phyloP scores from a whole-genome alignment of 2,797 vertebrate genomes.

The Danio choprae region DNA sequence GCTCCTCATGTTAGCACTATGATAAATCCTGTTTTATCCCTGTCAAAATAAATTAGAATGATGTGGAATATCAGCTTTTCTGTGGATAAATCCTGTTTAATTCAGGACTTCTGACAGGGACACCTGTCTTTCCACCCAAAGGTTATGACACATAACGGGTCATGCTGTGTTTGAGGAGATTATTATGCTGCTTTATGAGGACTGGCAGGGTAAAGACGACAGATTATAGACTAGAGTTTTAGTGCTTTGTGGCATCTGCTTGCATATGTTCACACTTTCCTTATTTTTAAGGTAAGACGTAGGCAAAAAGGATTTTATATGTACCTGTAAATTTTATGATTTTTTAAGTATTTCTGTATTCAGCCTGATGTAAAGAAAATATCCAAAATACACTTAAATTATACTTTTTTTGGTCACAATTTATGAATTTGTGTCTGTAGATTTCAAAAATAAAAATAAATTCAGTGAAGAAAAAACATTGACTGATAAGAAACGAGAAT shows the following conservation, averaged over 20 bases:
- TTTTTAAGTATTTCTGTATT: too few relatives aligned
- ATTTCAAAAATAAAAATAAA: too few relatives aligned
- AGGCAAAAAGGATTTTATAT: too few relatives aligned
- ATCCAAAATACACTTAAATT: too few relatives aligned
- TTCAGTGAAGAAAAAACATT: too few relatives aligned
- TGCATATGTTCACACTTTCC: neutral
- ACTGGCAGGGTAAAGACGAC: slow-evolving; percentile 35
- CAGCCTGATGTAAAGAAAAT: too few relatives aligned
- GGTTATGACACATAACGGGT: slow-evolving; percentile 40
- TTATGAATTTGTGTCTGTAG: too few relatives aligned
- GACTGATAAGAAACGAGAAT: too few relatives aligned
- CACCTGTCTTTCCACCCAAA: slow-evolving; percentile 50
- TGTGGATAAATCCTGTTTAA: slow-evolving; percentile 47
- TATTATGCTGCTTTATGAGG: slow-evolving; percentile 45
- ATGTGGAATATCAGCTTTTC: slow-evolving; percentile 30
- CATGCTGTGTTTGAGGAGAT: slow-evolving; percentile 47
- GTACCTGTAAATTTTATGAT: too few relatives aligned
- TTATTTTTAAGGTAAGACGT: neutral
- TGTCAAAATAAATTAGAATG: slow-evolving; percentile 39
- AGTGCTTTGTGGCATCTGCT: slow-evolving; percentile 17
- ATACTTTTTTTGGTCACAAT: too few relatives aligned
- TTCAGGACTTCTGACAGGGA: slow-evolving; percentile 37
- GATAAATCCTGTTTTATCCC: slow-evolving; percentile 44
- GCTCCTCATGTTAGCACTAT: slow-evolving; percentile 29
- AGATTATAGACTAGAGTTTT: slow-evolving; percentile 43